Evolutionary conservation across 2,888 invertebrate species (phyloP).

Genomic region (Tipula unca): DNA sequence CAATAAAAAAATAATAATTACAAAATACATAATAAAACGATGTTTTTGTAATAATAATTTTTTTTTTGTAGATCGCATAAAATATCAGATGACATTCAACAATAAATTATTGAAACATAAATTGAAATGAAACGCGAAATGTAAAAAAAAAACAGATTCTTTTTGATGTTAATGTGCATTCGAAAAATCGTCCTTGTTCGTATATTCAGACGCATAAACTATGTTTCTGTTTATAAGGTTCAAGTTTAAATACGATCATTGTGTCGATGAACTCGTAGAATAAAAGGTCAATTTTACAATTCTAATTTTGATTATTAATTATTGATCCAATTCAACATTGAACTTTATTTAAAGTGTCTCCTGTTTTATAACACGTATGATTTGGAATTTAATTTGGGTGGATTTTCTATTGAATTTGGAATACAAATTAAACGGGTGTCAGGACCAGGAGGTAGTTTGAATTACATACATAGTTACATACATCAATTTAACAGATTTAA

Average conservation of each 20-base stretch:
- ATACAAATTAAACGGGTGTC: too few species aligned
- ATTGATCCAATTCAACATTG: too few species aligned
- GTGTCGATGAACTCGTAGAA: background rate
- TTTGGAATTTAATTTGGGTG: too few species aligned
- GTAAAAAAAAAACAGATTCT: background rate
- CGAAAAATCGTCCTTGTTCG: background rate
- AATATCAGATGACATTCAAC: background rate
- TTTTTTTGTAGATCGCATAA: background rate
- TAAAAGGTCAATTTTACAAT: too few species aligned
- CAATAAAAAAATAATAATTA: background rate
- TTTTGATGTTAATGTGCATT: background rate
- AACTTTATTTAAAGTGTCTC: too few species aligned
- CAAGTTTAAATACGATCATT: background rate
- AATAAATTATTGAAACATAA: conserved; percentile 14
- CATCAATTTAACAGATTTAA: too few species aligned
- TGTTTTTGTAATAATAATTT: background rate
- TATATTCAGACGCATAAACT: background rate
- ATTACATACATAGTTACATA: too few species aligned
- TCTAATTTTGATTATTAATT: too few species aligned
- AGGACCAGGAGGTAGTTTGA: too few species aligned
- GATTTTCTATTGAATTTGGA: too few species aligned
- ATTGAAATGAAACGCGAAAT: background rate
- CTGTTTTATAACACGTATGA: too few species aligned
- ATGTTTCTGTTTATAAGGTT: background rate
- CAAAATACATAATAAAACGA: background rate